These are phyloP conservation scores for Diplazon laetatorius DNA, from an alignment of 2,888 invertebrate genomes.

Conservation along the genomic window DNA sequence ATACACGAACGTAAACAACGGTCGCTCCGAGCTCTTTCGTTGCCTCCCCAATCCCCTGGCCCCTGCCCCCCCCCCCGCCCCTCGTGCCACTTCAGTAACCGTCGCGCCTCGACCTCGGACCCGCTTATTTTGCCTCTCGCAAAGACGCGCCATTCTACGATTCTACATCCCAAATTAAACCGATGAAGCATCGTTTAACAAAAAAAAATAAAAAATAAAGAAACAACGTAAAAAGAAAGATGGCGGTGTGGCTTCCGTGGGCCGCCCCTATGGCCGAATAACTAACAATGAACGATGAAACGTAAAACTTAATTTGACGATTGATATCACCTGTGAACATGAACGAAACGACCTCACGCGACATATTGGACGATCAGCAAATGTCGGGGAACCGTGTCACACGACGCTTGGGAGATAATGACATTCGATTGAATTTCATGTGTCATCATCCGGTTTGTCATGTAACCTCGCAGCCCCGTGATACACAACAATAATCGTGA, in stretches of 20 bases:
- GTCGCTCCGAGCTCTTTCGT: slow-evolving; percentile 46
- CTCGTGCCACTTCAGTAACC: slow-evolving; percentile 31
- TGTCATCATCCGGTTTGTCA: slow-evolving; percentile 60
- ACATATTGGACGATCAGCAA: slow-evolving; percentile 23
- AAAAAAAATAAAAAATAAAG: slow-evolving; percentile 55
- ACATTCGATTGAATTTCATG: slow-evolving; percentile 56
- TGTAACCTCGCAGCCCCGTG: slow-evolving; percentile 20
- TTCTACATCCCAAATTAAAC: slow-evolving; percentile 60
- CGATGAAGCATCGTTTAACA: slow-evolving; percentile 68
- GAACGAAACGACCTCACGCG: slow-evolving; percentile 14
- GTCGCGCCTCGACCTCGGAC: slow-evolving; percentile 57
- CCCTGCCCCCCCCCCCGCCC: slow-evolving; percentile 29
- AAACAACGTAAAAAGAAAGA: slow-evolving; percentile 23
- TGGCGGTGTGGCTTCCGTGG: too few species aligned
- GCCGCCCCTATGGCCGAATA: too few species aligned
- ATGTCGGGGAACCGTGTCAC: slow-evolving; percentile 15
- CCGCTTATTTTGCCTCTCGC: slow-evolving; percentile 59
- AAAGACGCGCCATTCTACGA: slow-evolving; percentile 49
- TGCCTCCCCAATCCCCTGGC: slow-evolving; percentile 33
- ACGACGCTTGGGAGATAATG: slow-evolving; percentile 27
- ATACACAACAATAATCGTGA: slow-evolving; percentile 38
- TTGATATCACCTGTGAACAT: slow-evolving; percentile 41
- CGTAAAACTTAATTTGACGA: too few species aligned
- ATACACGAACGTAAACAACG: slow-evolving; percentile 62
- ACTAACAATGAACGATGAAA: too few species aligned